Base-by-base conservation (phyloP, 2,113 vertebrate species). In the Phyllostomus discolor region DNA sequence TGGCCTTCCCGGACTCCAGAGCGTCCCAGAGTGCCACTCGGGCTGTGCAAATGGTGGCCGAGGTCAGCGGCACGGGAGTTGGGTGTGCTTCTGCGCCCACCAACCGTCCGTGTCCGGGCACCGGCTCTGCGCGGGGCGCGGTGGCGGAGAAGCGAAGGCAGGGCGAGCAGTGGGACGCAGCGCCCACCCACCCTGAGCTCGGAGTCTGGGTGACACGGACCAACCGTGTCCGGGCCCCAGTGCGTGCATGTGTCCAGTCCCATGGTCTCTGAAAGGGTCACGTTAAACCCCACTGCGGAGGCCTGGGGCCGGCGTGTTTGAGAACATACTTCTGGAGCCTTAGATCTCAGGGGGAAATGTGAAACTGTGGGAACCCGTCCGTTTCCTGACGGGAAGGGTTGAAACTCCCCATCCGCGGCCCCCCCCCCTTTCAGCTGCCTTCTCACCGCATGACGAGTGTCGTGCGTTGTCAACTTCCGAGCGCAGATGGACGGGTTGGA, bases 401-500 rank as follows among this genome's bases (percentile, higher is more conserved):
- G 85, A 43, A 57, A 91, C 93, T 66, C 50, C 46, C 31, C 26
- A 48, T 57, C 92, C 76, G 28, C 83, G 43, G 95, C 82, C 96
- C 79, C 80, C 66, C 57, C 20, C 82, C 80, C 80, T 93, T 95
- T 92, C 54, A 24, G 62, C 93, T 82, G 26, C 67, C 31, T 78
- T 95, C 76, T 96, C 41, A 69, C 82, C 48, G 87, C 2, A 24
- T 22, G 50, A 62, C 89, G 91, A 5, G 19, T 41, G 38, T 7
- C 26, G 38, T 14, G 12, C 85, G 92, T 87, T 52, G 67, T 92
- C 91, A 90, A 66, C 93, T 94, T 72, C 69, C 54, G 66, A 79
- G 88, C 57, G 69, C 79, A 89, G 76, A 33, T 17, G 83, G 92
- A 96, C 97, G 95, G 92, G 82, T 97, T 95, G 96, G 93, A 96